Evolutionary conservation across 2,888 invertebrate genomes (phyloP).

Genomic region (Eutolmus rufibarbis): DNA sequence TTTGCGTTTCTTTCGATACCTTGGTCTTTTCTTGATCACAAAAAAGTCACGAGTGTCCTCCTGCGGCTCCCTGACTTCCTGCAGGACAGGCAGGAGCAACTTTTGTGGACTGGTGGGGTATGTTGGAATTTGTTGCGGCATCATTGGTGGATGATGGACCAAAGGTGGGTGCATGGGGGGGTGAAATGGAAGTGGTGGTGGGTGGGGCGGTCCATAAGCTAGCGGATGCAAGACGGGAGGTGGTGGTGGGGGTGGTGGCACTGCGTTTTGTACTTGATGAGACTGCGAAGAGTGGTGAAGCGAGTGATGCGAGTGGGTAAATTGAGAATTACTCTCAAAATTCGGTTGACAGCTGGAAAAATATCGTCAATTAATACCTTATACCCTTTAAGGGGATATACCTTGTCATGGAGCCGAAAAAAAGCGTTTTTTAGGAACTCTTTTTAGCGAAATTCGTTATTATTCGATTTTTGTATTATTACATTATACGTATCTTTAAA

Average conservation of each 20-base stretch:
- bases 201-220: constrained; percentile 40
- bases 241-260: constrained; percentile 42
- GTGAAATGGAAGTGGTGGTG: constrained; percentile 8
- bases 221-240: constrained; percentile 42
- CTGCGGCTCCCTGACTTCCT: constrained; percentile 49
- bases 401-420: no score
- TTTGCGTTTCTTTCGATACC: constrained; percentile 52
- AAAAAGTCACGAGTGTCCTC: constrained; percentile 53
- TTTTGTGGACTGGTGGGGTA: neutral
- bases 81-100: constrained; percentile 49
- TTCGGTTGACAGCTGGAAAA: constrained; percentile 34
- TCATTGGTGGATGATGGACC: neutral
- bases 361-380: neutral
- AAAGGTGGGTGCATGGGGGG: neutral
- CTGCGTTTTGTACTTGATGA: constrained; percentile 34
- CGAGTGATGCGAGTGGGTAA: neutral
- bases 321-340: neutral
- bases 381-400: neutral
- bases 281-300: neutral
- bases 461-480: no score
- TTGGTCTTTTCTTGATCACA: constrained; percentile 53
- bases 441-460: no score
- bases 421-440: no score
- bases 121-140: neutral
- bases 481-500: no score